Percentiles rank a stretch among this genome's conserved stretches.
Conservation (phyloP, 2,797 vertebrate genomes). For the Tragopan temminckii region DNA sequence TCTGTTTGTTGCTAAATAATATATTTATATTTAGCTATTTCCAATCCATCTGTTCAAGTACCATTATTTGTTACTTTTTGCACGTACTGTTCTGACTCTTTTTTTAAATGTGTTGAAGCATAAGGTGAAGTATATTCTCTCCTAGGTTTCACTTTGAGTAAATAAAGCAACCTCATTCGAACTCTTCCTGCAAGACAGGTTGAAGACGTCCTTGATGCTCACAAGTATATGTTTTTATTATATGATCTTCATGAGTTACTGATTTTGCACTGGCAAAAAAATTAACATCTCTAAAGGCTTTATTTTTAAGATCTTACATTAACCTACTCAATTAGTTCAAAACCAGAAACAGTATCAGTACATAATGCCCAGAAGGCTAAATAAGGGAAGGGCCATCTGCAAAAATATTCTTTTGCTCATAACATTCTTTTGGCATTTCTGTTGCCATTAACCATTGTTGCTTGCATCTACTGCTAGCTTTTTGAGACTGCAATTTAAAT, state of each 20-base stretch:
- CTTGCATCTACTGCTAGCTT: neutral
- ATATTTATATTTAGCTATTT: neutral
- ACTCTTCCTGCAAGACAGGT: neutral
- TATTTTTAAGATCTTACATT: neutral
- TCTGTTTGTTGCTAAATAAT: neutral
- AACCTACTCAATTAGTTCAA: neutral
- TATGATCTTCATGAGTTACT: neutral
- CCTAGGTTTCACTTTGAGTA: neutral
- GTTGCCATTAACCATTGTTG: neutral
- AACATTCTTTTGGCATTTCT: neutral
- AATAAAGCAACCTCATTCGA: neutral
- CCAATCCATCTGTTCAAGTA: neutral
- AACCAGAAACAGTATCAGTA: neutral
- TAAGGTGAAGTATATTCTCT: neutral
- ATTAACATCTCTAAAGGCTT: neutral
- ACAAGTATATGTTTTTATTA: neutral
- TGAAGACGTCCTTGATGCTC: neutral
- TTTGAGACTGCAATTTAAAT: neutral
- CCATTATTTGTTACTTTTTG: neutral
- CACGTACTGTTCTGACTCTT: neutral
- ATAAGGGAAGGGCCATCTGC: neutral
- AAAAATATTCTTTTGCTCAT: neutral
- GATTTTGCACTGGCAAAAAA: neutral
- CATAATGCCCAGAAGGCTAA: neutral
- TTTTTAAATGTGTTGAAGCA: neutral